Conservation (phyloP, 2,888 invertebrate species). For the Agrochola macilenta region DNA sequence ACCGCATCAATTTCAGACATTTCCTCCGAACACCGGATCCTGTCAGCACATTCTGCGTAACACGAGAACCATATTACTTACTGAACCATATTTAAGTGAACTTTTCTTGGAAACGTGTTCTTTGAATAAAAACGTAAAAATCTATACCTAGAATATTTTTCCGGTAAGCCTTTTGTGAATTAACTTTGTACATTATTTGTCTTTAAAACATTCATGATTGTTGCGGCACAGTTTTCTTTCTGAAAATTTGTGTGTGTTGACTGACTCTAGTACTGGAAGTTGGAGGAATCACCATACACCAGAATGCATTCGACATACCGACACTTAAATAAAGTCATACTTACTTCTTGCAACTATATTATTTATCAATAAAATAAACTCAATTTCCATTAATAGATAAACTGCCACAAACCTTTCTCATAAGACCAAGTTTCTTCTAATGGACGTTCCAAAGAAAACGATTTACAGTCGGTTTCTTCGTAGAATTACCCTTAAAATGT, state of each 20-base stretch:
- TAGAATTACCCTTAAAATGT: constrained; percentile 46
- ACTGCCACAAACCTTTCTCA: constrained; percentile 21
- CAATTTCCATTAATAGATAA: constrained; percentile 16
- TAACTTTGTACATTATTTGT: neutral
- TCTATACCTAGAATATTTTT: neutral
- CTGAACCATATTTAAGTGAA: constrained; percentile 26
- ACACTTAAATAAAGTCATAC: neutral
- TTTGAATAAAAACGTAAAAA: neutral
- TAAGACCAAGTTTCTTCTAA: constrained; percentile 30
- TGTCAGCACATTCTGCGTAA: constrained; percentile 13
- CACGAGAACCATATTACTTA: constrained; percentile 15
- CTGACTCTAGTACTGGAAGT: neutral
- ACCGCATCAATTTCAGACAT: constrained; percentile 45
- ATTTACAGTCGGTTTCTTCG: constrained; percentile 28
- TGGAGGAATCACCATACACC: neutral
- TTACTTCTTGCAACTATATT: neutral
- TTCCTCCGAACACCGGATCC: constrained; percentile 27
- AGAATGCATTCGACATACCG: neutral
- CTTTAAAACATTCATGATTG: neutral
- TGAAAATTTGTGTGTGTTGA: neutral
- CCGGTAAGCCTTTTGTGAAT: neutral
- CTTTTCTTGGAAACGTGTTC: constrained; percentile 13
- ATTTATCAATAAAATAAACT: constrained; percentile 8
- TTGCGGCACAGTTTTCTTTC: neutral
- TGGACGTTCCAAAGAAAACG: constrained; percentile 24